These are phyloP conservation scores for Oxyscelio sp. DNA, from an alignment of 2,888 invertebrate genomes.

Conservation along the genomic window DNA sequence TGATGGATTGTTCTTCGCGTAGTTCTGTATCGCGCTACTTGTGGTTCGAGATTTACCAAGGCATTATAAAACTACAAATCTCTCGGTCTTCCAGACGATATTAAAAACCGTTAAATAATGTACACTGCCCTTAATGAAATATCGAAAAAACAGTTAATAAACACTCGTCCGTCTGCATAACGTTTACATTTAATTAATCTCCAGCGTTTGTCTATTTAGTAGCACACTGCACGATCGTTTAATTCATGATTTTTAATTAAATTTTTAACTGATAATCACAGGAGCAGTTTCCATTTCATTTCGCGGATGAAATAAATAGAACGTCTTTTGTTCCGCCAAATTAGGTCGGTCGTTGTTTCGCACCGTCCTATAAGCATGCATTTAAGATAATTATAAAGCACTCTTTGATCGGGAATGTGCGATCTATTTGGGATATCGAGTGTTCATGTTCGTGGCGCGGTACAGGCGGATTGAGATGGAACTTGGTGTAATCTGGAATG, in stretches of 20 bases:
- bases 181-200: constrained; percentile 10
- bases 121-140: neutral
- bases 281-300: neutral
- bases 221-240: neutral
- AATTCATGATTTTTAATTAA: constrained; percentile 25
- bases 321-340: constrained; percentile 25
- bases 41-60: no score
- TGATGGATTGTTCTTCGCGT: no score
- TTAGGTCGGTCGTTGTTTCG: constrained; percentile 17
- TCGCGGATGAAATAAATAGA: neutral
- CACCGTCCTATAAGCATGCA: constrained; percentile 38
- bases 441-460: constrained; percentile 29
- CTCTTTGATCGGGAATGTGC: neutral
- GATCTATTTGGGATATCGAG: constrained; percentile 53
- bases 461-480: constrained; percentile 32
- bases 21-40: no score
- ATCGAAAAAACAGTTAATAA: constrained; percentile 4
- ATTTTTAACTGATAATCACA: neutral
- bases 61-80: no score
- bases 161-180: neutral
- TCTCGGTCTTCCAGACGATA: neutral
- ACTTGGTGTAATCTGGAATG: constrained; percentile 59
- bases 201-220: neutral
- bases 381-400: constrained; percentile 45
- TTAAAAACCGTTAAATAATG: neutral